Conservation (phyloP, 2,113 vertebrate genomes). For the Sterna hirundo region DNA sequence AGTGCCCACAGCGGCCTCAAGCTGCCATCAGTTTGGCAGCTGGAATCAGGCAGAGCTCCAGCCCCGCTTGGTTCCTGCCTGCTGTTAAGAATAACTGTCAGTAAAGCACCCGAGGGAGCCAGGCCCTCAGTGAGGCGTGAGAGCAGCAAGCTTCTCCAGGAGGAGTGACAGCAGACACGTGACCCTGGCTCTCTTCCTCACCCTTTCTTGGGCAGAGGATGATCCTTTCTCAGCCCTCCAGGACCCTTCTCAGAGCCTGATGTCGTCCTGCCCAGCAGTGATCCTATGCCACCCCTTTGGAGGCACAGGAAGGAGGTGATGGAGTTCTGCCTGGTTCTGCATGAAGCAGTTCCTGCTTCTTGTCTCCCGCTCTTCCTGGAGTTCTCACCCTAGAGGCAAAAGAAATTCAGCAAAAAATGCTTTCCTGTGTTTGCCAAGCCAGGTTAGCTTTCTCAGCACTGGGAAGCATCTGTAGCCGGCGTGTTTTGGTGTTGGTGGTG, state of each 20-base stretch:
- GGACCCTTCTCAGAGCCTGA: not conserved
- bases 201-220: not conserved
- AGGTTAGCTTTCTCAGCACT: not conserved
- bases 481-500: fast-evolving
- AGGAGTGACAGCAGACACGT: not conserved
- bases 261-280: not conserved
- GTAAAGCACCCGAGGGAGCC: not conserved
- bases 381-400: not conserved
- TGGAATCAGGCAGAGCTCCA: not conserved
- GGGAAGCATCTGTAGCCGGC: not conserved
- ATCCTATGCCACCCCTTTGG: not conserved
- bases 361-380: not conserved
- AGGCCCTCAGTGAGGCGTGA: not conserved
- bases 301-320: fast-evolving
- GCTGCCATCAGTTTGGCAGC: not conserved
- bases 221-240: not conserved
- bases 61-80: not conserved
- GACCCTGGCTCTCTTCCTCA: not conserved
- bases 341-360: not conserved
- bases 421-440: fast-evolving
- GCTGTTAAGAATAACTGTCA: not conserved
- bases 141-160: not conserved
- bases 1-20: not conserved
- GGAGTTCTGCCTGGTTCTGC: not conserved
- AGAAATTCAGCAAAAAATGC: not conserved